Percentiles rank a stretch among this genome's conserved stretches.
Evolutionary conservation across 2,888 invertebrate species (phyloP).

Genomic region (Choreutis nemorana): DNA sequence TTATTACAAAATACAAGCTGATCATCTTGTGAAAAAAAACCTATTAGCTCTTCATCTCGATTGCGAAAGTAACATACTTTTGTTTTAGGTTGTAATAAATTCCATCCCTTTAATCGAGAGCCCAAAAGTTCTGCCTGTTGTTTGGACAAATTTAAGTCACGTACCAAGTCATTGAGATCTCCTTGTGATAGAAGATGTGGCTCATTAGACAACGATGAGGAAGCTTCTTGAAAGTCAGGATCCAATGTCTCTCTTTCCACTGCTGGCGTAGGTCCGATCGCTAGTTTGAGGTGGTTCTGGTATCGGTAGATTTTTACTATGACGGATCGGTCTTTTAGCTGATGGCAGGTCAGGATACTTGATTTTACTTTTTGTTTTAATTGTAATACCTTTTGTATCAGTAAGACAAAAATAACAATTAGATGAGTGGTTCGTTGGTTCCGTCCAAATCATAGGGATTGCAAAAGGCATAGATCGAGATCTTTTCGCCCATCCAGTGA

Average conservation of each 20-base stretch:
- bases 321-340: constrained; percentile 3
- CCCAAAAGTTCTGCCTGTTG: no score
- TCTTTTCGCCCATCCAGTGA: constrained; percentile 3
- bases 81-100: no score
- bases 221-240: background rate
- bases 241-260: background rate
- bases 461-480: constrained; percentile 11
- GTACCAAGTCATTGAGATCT: no score
- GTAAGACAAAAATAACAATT: no score
- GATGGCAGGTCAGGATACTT: constrained; percentile 4
- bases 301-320: constrained; percentile 3
- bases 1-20: no score
- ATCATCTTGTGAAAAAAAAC: no score
- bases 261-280: background rate
- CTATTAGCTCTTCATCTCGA: no score
- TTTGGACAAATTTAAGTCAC: no score
- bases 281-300: constrained; percentile 1
- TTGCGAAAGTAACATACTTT: no score
- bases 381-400: constrained; percentile 5
- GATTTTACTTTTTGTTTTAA: constrained; percentile 4
- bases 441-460: constrained; percentile 9
- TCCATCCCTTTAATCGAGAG: no score
- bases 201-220: background rate
- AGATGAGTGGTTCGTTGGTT: constrained; percentile 7
- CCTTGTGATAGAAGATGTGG: background rate